A percentile compares a stretch with the other conserved stretches of the same genome.
Conservation (phyloP, 2,113 vertebrate genomes). For the Australoheros scitulus region DNA sequence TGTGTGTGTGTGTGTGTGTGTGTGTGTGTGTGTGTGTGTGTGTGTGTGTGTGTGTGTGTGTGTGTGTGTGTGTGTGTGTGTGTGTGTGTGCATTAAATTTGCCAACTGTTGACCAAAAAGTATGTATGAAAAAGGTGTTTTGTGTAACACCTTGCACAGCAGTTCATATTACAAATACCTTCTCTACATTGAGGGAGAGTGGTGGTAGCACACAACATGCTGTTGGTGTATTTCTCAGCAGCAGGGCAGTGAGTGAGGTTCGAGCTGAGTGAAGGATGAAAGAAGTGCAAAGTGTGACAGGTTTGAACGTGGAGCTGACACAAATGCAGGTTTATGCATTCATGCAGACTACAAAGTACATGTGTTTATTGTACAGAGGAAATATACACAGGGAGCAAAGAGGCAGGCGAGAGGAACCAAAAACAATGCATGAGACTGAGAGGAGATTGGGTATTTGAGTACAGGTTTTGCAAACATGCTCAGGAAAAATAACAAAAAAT, state of each 20-base stretch:
- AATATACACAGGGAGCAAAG: not conserved
- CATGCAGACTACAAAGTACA: not conserved
- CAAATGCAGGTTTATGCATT: not conserved
- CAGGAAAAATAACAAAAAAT: not conserved
- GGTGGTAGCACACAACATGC: not conserved
- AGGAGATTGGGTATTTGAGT: not conserved
- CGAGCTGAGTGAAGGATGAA: constrained; percentile 1
- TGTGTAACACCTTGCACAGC: not conserved
- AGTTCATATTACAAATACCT: not conserved
- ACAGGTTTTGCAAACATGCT: not conserved
- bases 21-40: not conserved
- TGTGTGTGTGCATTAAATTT: not conserved
- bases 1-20: no score
- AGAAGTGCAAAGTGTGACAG: not conserved
- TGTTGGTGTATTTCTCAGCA: not conserved
- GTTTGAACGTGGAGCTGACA: not conserved
- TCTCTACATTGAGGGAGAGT: not conserved
- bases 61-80: no score
- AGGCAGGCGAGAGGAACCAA: not conserved
- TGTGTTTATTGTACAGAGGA: not conserved
- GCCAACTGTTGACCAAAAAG: not conserved
- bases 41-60: no score
- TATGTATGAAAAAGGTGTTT: not conserved
- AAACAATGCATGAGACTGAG: not conserved
- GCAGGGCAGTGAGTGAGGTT: not conserved